Conservation (phyloP, 2,113 vertebrate genomes). For the Otocyon megalotis region DNA sequence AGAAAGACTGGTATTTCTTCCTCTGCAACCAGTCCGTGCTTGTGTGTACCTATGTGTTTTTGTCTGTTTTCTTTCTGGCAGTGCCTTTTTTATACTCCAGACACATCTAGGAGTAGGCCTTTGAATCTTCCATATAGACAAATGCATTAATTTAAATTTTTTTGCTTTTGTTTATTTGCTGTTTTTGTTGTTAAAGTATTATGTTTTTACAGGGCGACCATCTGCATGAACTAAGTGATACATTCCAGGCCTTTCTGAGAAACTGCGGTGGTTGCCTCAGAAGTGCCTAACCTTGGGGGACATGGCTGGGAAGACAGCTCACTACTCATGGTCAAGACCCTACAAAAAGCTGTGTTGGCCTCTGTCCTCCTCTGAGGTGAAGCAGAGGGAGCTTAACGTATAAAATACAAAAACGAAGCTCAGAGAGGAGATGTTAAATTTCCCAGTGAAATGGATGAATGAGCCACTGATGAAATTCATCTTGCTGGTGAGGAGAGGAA, state of each 20-base stretch:
- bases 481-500: conserved; percentile 73
- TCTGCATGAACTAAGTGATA: neutral
- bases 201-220: neutral
- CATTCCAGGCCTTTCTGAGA: conserved; percentile 82
- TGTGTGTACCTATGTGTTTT: neutral
- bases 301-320: conserved; percentile 94
- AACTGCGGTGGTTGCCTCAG: conserved; percentile 89
- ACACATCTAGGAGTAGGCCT: neutral
- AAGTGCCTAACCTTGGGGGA: conserved; percentile 92
- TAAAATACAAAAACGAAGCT: conserved; percentile 93
- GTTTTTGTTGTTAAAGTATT: neutral
- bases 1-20: neutral
- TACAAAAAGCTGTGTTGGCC: conserved; percentile 88
- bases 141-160: neutral
- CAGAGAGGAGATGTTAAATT: conserved; percentile 91
- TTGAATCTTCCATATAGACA: neutral
- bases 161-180: neutral
- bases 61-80: neutral
- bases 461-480: conserved; percentile 72
- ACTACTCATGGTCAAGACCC: conserved; percentile 94
- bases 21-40: neutral
- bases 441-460: conserved; percentile 87
- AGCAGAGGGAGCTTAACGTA: conserved; percentile 92
- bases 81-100: neutral
- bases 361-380: conserved; percentile 91